Evolutionary conservation across 2,113 vertebrate genomes (phyloP).

Genomic region (Pterocles gutturalis): DNA sequence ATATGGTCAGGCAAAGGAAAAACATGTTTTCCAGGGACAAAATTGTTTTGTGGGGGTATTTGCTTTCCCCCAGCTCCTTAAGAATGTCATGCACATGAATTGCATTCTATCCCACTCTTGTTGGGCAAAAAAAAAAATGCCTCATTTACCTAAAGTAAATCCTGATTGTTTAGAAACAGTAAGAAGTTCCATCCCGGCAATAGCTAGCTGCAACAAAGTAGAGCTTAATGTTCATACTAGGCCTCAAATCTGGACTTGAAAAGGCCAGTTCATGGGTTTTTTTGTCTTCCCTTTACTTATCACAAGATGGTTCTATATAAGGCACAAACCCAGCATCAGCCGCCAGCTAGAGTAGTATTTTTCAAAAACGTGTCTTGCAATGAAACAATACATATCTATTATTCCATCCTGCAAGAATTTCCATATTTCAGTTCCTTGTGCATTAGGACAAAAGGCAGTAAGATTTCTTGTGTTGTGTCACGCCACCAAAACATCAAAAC

Average conservation of each 20-base stretch:
- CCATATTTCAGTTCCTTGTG: background rate
- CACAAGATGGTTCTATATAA: background rate
- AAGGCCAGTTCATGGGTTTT: background rate
- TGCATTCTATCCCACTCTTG: background rate
- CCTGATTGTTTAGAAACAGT: background rate
- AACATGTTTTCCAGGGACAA: fast-evolving
- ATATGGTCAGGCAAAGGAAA: background rate
- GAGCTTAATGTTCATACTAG: background rate
- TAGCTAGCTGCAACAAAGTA: background rate
- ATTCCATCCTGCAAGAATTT: background rate
- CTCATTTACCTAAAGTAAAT: background rate
- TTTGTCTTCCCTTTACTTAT: background rate
- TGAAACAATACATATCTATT: background rate
- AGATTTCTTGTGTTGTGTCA: background rate
- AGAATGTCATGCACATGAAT: background rate
- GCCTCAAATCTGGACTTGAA: background rate
- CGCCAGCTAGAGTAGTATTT: background rate
- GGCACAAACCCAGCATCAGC: background rate
- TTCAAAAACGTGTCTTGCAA: background rate
- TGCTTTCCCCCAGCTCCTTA: background rate
- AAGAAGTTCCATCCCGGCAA: background rate
- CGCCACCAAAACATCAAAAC: background rate
- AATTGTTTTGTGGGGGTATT: background rate
- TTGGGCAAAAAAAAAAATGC: background rate
- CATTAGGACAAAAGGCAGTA: background rate